Conservation (phyloP, 2,113 vertebrate species). For the Phyllopteryx taeniolatus region DNA sequence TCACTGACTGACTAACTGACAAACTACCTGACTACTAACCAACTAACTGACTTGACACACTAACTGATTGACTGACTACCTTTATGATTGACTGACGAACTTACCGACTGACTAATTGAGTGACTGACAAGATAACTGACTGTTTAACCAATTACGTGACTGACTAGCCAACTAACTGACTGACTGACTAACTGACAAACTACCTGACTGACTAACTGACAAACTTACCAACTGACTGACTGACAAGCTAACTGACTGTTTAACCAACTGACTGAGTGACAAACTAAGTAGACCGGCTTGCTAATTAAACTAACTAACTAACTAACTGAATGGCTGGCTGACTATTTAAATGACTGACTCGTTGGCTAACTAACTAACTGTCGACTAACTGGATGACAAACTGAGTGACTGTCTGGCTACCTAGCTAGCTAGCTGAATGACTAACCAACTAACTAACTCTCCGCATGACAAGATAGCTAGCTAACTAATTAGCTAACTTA, state of each 20-base stretch:
- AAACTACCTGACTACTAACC: no score
- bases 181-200: no score
- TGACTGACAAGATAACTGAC: neutral
- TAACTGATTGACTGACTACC: neutral
- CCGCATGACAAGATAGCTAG: no score
- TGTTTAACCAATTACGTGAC: neutral
- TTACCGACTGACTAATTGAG: neutral
- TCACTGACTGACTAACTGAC: neutral
- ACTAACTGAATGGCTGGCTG: no score
- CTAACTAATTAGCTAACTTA: no score
- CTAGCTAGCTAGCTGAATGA: no score
- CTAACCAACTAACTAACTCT: no score
- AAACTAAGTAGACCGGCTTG: neutral
- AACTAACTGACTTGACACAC: neutral
- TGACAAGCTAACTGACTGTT: no score
- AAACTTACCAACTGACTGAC: no score
- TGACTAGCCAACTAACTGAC: neutral
- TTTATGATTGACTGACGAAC: neutral
- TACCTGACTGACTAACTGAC: no score
- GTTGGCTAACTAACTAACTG: neutral
- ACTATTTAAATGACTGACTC: no score
- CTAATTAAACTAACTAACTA: neutral
- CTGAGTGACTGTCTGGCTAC: neutral
- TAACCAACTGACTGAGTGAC: neutral
- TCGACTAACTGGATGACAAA: neutral